A percentile compares a stretch with the other conserved stretches of the same genome.
Conservation (phyloP, 2,888 invertebrate species). For the Globia sparganii region DNA sequence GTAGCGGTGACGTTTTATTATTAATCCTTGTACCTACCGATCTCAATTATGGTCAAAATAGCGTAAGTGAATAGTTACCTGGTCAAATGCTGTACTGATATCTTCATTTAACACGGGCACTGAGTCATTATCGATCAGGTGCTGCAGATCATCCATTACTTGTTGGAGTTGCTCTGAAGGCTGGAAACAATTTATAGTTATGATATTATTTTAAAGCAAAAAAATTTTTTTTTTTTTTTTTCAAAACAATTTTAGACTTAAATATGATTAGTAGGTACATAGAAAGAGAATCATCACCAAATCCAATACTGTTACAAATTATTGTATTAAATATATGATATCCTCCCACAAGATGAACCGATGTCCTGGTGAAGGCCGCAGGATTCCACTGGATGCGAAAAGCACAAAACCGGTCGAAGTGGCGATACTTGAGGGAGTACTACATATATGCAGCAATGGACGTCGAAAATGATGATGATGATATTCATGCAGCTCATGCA, state of each 20-base stretch:
- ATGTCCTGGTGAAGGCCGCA: background rate
- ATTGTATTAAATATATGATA: conserved; percentile 10
- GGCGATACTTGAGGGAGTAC: background rate
- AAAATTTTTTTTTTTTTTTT: too few relatives aligned
- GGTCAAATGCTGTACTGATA: conserved; percentile 77
- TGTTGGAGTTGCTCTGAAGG: conserved; percentile 80
- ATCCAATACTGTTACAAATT: background rate
- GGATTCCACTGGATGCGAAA: too few relatives aligned
- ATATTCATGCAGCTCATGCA: conserved; percentile 24
- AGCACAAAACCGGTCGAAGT: background rate
- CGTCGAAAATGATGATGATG: background rate
- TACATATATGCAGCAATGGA: background rate
- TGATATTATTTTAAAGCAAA: background rate
- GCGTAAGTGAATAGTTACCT: conserved; percentile 67
- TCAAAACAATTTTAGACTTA: background rate
- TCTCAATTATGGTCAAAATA: background rate
- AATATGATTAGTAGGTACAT: background rate
- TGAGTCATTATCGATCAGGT: conserved; percentile 73
- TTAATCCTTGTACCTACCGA: background rate
- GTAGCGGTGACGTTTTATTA: background rate
- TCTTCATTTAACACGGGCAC: conserved; percentile 72
- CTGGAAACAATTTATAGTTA: conserved; percentile 67
- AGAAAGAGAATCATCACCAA: background rate
- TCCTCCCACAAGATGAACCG: background rate
- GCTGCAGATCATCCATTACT: conserved; percentile 78